phyloP scores from a whole-genome alignment of 2,113 vertebrate species.

The Alethe diademata region DNA sequence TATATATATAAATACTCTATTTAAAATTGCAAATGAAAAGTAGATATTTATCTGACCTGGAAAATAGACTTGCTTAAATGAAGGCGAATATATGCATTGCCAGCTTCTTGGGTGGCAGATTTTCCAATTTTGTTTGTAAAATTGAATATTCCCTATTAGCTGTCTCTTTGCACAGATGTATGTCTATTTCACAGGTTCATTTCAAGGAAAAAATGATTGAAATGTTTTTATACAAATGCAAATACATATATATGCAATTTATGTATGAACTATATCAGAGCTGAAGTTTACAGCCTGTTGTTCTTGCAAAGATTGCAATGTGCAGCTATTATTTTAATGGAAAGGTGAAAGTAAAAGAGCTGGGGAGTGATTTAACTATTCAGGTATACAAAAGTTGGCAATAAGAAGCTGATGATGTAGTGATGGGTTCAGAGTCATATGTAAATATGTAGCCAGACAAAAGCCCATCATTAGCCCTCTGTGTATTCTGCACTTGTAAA shows the following conservation, averaged over 20 bases:
- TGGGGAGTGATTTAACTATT: not conserved
- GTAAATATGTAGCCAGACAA: not conserved
- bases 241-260: conserved; percentile 41
- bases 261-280: not conserved
- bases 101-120: conserved; percentile 34
- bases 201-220: conserved; percentile 36
- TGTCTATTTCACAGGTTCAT: conserved; percentile 42
- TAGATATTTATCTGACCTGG: conserved; percentile 12
- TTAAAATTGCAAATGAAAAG: conserved; percentile 34
- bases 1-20: not conserved
- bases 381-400: not conserved
- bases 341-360: conserved; percentile 42
- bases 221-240: conserved; percentile 49
- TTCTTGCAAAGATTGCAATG: conserved; percentile 27
- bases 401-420: conserved; percentile 23
- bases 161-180: conserved; percentile 37
- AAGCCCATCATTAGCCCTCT: not conserved
- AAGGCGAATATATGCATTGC: conserved; percentile 43
- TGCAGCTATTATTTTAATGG: conserved; percentile 48
- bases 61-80: conserved; percentile 26
- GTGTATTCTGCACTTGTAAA: not conserved
- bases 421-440: not conserved
- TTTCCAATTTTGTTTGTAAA: conserved; percentile 54
- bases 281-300: conserved; percentile 42
- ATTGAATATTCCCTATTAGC: conserved; percentile 36